Conservation (phyloP, 2,113 vertebrate species). For the Sus scrofa region DNA sequence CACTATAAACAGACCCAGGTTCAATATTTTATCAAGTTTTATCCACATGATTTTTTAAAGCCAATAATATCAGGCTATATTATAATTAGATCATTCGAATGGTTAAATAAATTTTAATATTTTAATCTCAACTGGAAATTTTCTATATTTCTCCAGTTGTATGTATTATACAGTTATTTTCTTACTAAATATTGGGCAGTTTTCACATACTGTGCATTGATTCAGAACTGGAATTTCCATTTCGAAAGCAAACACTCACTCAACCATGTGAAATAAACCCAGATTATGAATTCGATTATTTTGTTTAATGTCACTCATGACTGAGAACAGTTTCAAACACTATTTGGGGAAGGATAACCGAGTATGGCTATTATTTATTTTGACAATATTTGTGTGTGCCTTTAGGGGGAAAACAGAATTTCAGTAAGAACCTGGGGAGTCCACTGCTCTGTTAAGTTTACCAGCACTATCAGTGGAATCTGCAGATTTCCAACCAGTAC, state of each 20-base stretch:
- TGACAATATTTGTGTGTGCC: background rate
- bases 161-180: conserved; percentile 21
- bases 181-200: background rate
- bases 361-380: background rate
- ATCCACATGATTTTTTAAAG: background rate
- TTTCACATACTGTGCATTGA: background rate
- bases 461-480: background rate
- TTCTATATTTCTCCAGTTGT: conserved; percentile 42
- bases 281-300: conserved; percentile 25
- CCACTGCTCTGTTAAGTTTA: background rate
- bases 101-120: conserved; percentile 1
- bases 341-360: conserved; percentile 16
- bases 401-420: background rate
- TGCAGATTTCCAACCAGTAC: background rate
- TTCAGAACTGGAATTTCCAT: conserved; percentile 34
- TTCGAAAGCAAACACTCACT: conserved; percentile 46
- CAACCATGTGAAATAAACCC: background rate
- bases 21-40: conserved; percentile 7
- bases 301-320: conserved; percentile 31
- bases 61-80: background rate
- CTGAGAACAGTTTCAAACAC: conserved; percentile 6
- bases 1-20: background rate
- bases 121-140: background rate
- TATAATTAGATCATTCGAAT: conserved; percentile 41
- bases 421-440: background rate